Evolutionary conservation across 92 coral and sea anemone species (phyloP), one percentile per base, ranked within the genome.

Genomic region (Heteractis magnifica): DNA sequence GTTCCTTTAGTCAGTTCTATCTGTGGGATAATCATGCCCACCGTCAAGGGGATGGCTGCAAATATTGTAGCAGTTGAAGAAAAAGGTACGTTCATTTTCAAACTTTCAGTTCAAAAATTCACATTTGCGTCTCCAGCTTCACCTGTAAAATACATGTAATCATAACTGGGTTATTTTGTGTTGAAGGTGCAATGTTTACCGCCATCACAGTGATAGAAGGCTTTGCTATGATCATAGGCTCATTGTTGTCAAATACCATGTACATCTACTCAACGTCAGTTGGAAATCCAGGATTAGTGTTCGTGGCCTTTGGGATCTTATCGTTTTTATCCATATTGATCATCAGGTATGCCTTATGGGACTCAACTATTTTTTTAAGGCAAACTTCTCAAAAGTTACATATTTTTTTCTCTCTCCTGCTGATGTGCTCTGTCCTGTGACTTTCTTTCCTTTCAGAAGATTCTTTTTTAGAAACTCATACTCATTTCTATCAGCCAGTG

Each of bases 1-100:
- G 95, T 84, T 81, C 95, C 95, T 4, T 51, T 90, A 4, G 21
- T 92, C 68, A 85, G 93, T 10, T 78, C 89, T 13, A 58, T 88
- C 65, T 85, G 95, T 64, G 93, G 93, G 12, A 82, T 90, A 7
- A 71, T 86, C 1, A 71, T 84, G 49, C 95, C 95, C 4, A 78
- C 84, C 4, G 49, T 92, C 51, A 92, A 91, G 80, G 95, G 91
- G 13, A 90, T 90, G 83, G 90, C 90, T 88, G 88, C 95, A 50
- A 84, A 90, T 58, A 74, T 85, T 62, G 91, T 92, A 58, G 78
- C 91, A 52, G 49, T 83, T 14, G 90, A 87, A 26, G 88, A 92
- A 82, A 93, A 92, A 90, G 95, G 95, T 92, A 83, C 7, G 71
- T 50, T 23, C 1, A 14, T 53, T 53, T 53, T 8, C 56, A 50